Evolutionary conservation across 2,888 invertebrate species (phyloP), one percentile per base, ranked within the genome.

Genomic region (Microchrysa polita): DNA sequence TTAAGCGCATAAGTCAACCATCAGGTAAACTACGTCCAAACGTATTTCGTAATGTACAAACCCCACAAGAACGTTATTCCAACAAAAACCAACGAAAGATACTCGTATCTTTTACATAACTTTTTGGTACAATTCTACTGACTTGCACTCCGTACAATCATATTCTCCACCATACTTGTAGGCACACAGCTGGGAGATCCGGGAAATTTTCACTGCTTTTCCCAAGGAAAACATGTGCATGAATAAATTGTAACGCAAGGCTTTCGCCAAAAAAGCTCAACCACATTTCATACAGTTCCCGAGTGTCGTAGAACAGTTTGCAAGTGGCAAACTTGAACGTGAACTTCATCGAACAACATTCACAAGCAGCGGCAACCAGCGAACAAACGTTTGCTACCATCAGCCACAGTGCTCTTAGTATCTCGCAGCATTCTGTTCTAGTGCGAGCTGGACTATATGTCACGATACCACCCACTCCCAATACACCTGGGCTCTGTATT

Each of bases 251-350:
- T 34, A 1, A 23, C 69, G 69, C n/a, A n/a, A 57, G 57, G 69
- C 69, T 55, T n/a, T 69, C n/a, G 69, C 55, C 20, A 57, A n/a
- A n/a, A 69, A 69, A 69, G 69, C 69, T 69, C 55, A 18, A 18
- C 55, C 10, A 18, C n/a, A n/a, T n/a, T n/a, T n/a, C n/a, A n/a
- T n/a, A 7, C 27, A 34, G 27, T 34, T n/a, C n/a, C n/a, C n/a
- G n/a, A 34, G 27, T 34, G 7, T 2, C 2, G 27, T 34, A 34
- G 27, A 2, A 27, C 27, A 18, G 69, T 57, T 34, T 10, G 57
- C 48, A 65, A 65, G 48, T 65, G 1, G 53, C 67, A 69, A 69
- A 69, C 69, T 69, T 69, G 69, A 69, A 69, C 69, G 55, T 69
- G 69, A 69, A 69, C 69, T 69, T 69, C 69, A 69, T 14, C 4